Evolutionary conservation across 2,888 invertebrate species (phyloP), one percentile per base, ranked within the genome.

Genomic region (Steromphala cineraria): DNA sequence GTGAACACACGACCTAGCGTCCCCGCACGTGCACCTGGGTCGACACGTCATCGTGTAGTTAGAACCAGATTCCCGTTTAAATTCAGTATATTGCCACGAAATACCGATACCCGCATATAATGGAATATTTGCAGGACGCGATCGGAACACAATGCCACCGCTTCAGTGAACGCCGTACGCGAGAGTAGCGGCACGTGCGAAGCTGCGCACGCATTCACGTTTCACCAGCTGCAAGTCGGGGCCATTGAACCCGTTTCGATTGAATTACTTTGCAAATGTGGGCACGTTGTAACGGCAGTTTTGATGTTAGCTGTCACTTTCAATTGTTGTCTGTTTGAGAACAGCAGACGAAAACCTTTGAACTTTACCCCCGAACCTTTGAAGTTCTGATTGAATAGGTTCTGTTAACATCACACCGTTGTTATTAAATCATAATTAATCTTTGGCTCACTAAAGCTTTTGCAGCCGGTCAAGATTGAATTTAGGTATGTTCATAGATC

Each of bases 1-100:
- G 62, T 62, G 62, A 17, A 24, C 24, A 17, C 62, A 62, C 62
- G 62, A 62, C 62, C 56, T 15, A 24, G 62, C 62, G 62, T 62
- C 62, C 62, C 62, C 24, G 62, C 62, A 62, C 62, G 62, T 62
- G 62, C 62, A 62, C 21, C 62, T 62, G 62, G 62, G 62, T 28
- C 62, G 62, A 62, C 62, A 62, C 62, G 62, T 62, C 62, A 28
- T 28, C 28, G 17, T 4, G 1, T 10, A 46, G 46, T 46, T 10
- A 13, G 46, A 13, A 46, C 46, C 46, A 46, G 46, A 46, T 13
- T 46, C 46, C 46, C 46, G 13, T 46, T 46, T 46, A 10, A 46
- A 46, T 46, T 46, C 13, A 46, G 1, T 13, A 10, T 36, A 46
- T 10, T 5, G 13, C 46, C 46, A 10, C 46, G 46, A 46, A 46